Conservation (phyloP, 1,140 invertebrate genomes). For the Caenorhabditis tropicalis region DNA sequence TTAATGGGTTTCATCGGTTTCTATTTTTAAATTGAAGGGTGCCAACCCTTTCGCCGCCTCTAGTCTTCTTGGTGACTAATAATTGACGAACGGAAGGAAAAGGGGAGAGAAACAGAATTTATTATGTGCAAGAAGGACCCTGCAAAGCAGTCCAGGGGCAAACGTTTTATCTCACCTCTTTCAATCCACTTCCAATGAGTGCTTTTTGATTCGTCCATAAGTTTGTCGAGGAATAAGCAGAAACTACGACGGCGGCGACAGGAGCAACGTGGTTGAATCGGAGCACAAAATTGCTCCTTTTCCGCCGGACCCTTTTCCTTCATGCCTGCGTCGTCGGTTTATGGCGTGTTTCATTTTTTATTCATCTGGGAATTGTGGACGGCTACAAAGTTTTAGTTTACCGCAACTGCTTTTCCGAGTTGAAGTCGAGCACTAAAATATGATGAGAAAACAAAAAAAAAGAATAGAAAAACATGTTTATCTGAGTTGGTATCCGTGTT, state of each 20-base stretch:
- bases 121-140: background rate
- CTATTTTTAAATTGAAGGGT: background rate
- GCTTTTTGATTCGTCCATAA: constrained; percentile 44
- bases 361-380: constrained; percentile 32
- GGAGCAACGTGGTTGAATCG: background rate
- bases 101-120: background rate
- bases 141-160: background rate
- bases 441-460: background rate
- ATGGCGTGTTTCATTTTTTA: constrained; percentile 41
- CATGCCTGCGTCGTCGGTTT: constrained; percentile 32
- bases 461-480: background rate
- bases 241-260: background rate
- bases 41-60: background rate
- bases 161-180: constrained; percentile 29
- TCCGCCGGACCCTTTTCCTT: background rate
- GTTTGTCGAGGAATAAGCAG: background rate
- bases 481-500: too few species aligned
- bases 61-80: background rate
- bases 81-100: background rate
- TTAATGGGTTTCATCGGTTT: background rate
- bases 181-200: constrained; percentile 37
- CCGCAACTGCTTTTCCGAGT: background rate
- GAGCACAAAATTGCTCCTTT: constrained; percentile 14
- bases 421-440: too few species aligned
- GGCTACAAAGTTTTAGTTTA: background rate